These are phyloP conservation scores for Drosophila quinaria DNA, from an alignment of 2,888 invertebrate species.

Conservation along the genomic window DNA sequence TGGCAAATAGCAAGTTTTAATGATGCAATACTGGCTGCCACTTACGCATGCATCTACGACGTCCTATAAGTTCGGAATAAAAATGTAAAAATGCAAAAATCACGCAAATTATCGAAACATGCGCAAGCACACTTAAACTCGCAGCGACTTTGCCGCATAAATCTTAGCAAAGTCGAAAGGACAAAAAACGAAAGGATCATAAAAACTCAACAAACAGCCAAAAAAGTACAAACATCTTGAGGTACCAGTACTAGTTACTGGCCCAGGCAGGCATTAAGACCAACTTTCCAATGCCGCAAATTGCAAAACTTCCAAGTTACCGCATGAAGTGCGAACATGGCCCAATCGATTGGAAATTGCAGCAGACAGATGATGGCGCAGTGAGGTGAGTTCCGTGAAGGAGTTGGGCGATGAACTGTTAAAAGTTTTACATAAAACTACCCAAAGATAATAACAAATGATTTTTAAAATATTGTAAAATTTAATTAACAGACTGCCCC, in stretches of 20 bases:
- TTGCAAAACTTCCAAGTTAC: slow-evolving; percentile 80
- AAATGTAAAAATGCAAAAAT: slow-evolving; percentile 70
- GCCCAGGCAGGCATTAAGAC: slow-evolving; percentile 43
- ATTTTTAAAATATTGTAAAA: slow-evolving; percentile 16
- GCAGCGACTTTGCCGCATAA: slow-evolving; percentile 76
- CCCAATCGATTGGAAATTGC: slow-evolving; percentile 81
- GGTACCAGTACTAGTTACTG: slow-evolving; percentile 46
- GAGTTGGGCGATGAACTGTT: slow-evolving; percentile 26
- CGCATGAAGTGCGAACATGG: slow-evolving; percentile 79
- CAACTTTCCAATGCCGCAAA: slow-evolving; percentile 79
- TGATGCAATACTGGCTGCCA: slow-evolving; percentile 62
- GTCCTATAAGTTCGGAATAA: slow-evolving; percentile 15
- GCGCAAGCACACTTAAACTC: slow-evolving; percentile 74
- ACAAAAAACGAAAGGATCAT: slow-evolving; percentile 23
- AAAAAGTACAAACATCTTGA: slow-evolving; percentile 76
- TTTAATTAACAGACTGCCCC: slow-evolving; percentile 51
- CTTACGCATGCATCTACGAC: slow-evolving; percentile 39
- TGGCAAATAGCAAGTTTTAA: slow-evolving; percentile 69
- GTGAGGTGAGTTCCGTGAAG: not conserved
- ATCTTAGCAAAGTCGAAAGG: slow-evolving; percentile 72
- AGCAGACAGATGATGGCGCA: slow-evolving; percentile 56
- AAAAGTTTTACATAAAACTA: slow-evolving; percentile 13
- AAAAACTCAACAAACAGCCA: slow-evolving; percentile 34
- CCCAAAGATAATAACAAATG: slow-evolving; percentile 5
- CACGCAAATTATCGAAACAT: slow-evolving; percentile 83